Evolutionary conservation across 2,113 vertebrate species (phyloP).

Genomic region (Tiliqua scincoides): DNA sequence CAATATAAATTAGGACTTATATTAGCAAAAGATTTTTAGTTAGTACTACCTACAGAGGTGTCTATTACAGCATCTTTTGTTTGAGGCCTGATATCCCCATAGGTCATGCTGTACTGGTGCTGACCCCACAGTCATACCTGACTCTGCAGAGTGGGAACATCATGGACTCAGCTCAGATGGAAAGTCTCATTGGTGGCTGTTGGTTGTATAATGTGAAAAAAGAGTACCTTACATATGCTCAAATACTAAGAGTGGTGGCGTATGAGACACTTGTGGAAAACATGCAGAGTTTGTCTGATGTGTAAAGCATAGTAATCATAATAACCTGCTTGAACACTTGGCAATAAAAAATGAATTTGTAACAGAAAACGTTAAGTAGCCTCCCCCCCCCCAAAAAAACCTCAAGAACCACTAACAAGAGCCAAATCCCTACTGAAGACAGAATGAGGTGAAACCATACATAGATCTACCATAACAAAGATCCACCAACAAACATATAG

Average conservation of each 20-base stretch:
- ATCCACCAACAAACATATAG: not conserved
- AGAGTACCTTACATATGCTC: not conserved
- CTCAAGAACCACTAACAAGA: no score
- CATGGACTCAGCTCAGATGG: not conserved
- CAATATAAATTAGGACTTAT: not conserved
- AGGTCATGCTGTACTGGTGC: not conserved
- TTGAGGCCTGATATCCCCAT: not conserved
- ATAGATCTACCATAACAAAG: not conserved
- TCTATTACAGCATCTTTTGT: not conserved
- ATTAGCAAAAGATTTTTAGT: not conserved
- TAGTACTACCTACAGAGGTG: not conserved
- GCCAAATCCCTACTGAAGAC: not conserved
- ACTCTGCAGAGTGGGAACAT: not conserved
- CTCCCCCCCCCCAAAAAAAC: not conserved
- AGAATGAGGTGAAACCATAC: fast-evolving
- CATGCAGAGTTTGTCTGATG: not conserved
- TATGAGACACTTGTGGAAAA: not conserved
- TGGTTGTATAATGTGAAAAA: not conserved
- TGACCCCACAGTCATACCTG: not conserved
- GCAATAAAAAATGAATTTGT: not conserved
- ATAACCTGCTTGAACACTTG: not conserved
- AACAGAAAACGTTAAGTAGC: not conserved
- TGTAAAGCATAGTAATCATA: not conserved
- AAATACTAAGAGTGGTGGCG: no score
- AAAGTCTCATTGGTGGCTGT: not conserved